Base-by-base conservation (phyloP, 2,797 vertebrate genomes). In the Graptemys geographica region DNA sequence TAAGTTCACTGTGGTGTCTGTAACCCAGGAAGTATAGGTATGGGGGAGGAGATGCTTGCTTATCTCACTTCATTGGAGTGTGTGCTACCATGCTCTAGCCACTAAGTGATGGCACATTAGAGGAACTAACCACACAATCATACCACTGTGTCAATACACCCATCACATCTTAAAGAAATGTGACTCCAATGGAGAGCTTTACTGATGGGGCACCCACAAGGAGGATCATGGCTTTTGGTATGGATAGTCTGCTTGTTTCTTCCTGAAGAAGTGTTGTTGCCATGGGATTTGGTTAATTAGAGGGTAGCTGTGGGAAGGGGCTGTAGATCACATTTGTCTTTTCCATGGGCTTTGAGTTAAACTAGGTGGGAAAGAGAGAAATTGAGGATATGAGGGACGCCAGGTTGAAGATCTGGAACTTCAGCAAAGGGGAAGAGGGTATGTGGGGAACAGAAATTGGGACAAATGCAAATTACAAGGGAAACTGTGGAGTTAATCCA, bases 321-420 rank as follows among this genome's bases (percentile, higher is more conserved):
- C 23, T 87, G 16, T 16, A 65, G 79, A 49, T 74, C 27, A 33
- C 3, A 59, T 12, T 57, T 19, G 62, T 31, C 56, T 28, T 3
- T 6, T 79, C 41, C 62, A 28, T 81, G 51, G 90, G 92, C 65
- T 69, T 65, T 85, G 10, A 90, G 56, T 90, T 83, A 72, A 31
- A 15, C 83, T 84, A 65, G 88, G 56, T 31, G 2, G 8, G 15
- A 31, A 49, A 41, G 44, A 78, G 41, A 28, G 2, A 74, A n/a
- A 10, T 65, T 5, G 11, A 28, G 25, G 0, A 7, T 93, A 72
- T 78, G n/a, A 92, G 49, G 51, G 41, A 65, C 69, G n/a, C 89
- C 44, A 62, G 49, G 27, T 0, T 79, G 62, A 55, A 65, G 72
- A 90, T 7, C 21, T 89, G 52, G 41, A 55, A 41, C 0, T 96